Conservation (phyloP, 2,888 invertebrate species). For the Augochlorella aurata region DNA sequence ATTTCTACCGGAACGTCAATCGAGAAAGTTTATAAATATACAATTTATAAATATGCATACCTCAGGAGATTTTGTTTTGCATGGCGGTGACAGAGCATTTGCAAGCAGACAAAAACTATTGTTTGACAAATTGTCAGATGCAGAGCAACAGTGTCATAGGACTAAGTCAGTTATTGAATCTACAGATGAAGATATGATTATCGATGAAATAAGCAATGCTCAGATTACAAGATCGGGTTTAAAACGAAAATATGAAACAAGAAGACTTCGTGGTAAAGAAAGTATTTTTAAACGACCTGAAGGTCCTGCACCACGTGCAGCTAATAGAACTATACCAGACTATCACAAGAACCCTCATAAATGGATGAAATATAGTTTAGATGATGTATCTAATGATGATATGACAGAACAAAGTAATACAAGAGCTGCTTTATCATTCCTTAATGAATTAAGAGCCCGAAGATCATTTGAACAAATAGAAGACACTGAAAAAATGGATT, state of each 20-base stretch:
- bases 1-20: neutral
- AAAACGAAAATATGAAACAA: constrained; percentile 83
- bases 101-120: constrained; percentile 86
- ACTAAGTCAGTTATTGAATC: constrained; percentile 22
- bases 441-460: constrained; percentile 86
- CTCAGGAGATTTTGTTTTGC: constrained; percentile 59
- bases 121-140: constrained; percentile 87
- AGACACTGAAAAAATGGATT: constrained; percentile 68
- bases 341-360: constrained; percentile 90
- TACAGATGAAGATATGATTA: neutral
- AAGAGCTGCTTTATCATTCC: constrained; percentile 89
- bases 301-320: constrained; percentile 83
- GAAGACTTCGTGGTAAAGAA: constrained; percentile 87
- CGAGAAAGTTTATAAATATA: neutral
- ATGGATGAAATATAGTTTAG: constrained; percentile 91
- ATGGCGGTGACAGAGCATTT: constrained; percentile 79
- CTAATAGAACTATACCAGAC: constrained; percentile 81
- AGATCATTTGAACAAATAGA: constrained; percentile 68
- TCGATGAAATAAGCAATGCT: constrained; percentile 57
- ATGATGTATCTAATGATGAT: constrained; percentile 89
- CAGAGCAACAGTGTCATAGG: constrained; percentile 83
- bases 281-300: constrained; percentile 91
- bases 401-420: constrained; percentile 91
- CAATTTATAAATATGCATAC: constrained; percentile 51
- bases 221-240: constrained; percentile 76